Base-by-base conservation (phyloP, 2,113 vertebrate genomes). In the Globicephala melas region DNA sequence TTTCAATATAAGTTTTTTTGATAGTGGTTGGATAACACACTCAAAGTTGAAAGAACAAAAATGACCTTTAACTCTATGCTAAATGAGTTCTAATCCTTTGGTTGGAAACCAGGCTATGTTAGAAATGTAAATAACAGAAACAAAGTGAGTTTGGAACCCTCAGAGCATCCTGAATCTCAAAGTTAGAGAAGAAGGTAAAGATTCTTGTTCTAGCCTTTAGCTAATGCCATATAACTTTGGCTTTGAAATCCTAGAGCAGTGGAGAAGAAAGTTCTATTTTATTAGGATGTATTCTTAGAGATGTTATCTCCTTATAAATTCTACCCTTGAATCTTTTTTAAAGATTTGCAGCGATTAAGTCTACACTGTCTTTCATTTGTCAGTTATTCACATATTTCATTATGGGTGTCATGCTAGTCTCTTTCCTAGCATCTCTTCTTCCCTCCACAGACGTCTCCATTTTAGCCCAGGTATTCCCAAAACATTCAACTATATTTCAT, bases 101-200 rank as follows among this genome's bases (percentile, higher is more conserved):
- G n/a, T 28, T 84, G 62, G 44, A 91, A 91, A 79, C 60, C 9
- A 96, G 26, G 6, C 53, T n/a, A 25, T 85, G 33, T 68, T 96
- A 82, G 77, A 89, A 89, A 97, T 83, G 20, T 84, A 82, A 92
- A 84, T 80, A 77, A 50, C 6, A 89, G 38, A 77, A 92, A 63
- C 2, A 62, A 86, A 71, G 23, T 91, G 71, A 95, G 20, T 76
- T 92, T 65, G 5, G 41, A 60, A 17, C 20, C 36, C 73, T 93
- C 12, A 33, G 41, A 70, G 18, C 36, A 67, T 62, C 47, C 25
- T 47, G 13, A 60, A 26, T 65, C 14, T 79, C 25, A 62, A 33
- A 84, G 28, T 68, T 60, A 68, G 28, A 91, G 70, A 79, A 74
- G 41, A 79, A 68, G 26, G 55, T 84, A 44, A 93, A 79, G 25